These are phyloP conservation scores for Eledona agricola DNA, from an alignment of 2,888 invertebrate species.

Conservation along the genomic window DNA sequence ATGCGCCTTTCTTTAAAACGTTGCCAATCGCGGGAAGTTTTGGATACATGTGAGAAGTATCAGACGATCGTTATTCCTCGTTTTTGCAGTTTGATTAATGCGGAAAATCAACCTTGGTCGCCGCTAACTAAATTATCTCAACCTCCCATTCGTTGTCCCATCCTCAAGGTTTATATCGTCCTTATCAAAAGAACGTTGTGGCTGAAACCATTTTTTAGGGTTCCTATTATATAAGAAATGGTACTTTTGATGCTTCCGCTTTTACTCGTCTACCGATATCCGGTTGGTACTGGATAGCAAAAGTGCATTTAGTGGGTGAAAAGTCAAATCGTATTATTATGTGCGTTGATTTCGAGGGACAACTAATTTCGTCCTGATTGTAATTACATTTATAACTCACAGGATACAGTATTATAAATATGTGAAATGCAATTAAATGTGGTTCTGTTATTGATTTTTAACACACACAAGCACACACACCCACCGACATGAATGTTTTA, in stretches of 20 bases:
- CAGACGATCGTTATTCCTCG: conserved; percentile 47
- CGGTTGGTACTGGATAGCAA: conserved; percentile 52
- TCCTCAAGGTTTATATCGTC: conserved; percentile 44
- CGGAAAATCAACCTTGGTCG: conserved; percentile 47
- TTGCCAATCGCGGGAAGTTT: conserved; percentile 48
- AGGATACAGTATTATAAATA: too few relatives aligned
- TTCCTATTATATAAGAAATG: conserved; percentile 44
- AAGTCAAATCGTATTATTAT: conserved; percentile 36
- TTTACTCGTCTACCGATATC: conserved; percentile 46
- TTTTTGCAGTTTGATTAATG: conserved; percentile 45
- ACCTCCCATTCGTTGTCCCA: conserved; percentile 47
- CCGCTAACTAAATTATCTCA: conserved; percentile 42
- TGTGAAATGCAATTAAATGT: too few relatives aligned
- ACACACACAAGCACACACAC: too few relatives aligned
- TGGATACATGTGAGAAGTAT: conserved; percentile 53
- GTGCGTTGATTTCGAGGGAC: conserved; percentile 47
- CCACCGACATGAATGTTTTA: too few relatives aligned
- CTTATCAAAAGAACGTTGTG: neutral
- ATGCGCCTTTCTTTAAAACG: conserved; percentile 43
- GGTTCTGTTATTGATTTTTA: too few relatives aligned
- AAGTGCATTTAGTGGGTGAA: conserved; percentile 40
- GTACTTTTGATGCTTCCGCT: conserved; percentile 49
- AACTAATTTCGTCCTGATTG: conserved; percentile 38
- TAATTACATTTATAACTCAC: too few relatives aligned
- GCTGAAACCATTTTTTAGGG: conserved; percentile 40